Evolutionary conservation across 2,113 vertebrate species (phyloP), one percentile per base, ranked within the genome.

Genomic region (Grantiella picta): DNA sequence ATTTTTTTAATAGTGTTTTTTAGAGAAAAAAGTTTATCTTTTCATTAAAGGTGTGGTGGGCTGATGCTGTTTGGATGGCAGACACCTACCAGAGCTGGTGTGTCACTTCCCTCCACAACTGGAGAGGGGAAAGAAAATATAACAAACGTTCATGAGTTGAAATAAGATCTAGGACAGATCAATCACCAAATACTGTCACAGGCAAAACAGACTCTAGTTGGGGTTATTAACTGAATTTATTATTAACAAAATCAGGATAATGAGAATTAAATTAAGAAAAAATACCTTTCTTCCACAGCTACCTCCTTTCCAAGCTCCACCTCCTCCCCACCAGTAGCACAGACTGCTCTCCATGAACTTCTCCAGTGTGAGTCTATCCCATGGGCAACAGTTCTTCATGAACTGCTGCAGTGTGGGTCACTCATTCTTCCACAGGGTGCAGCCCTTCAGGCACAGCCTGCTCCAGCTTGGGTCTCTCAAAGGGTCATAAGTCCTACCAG

Each of bases 371-470:
- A 64, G 14, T 44, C 22, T 31, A 16, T 44, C 22, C 27, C 14
- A 11, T 15, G 28, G 22, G 27, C 4, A 44, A 2, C 15, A 35
- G 22, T 11, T 50, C 11, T 49, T 4, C 35, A 23, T 0, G 0
- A 57, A 8, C 22, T 36, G 12, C 31, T 31, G 36, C 35, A 64
- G 33, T 1, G 0, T 22, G 31, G 35, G 1, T 35, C 49, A 27
- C 31, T 35, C 49, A 27, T 27, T 13, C 29, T 56, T 42, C 22
- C 42, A n/a, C 3, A 0, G 22, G 16, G 9, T 22, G 9, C 35
- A 35, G 17, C 35, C 25, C 42, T 56, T 42, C 66, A 71, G 42
- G 31, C 31, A 42, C 57, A 65, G 31, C 18, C 22, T 59, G 25
- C 25, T 57, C 31, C 36, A 59, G 11, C 16, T 1, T 15, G 14